phyloP scores from a whole-genome alignment of 2,113 vertebrate species.

The Cyprinus carpio region DNA sequence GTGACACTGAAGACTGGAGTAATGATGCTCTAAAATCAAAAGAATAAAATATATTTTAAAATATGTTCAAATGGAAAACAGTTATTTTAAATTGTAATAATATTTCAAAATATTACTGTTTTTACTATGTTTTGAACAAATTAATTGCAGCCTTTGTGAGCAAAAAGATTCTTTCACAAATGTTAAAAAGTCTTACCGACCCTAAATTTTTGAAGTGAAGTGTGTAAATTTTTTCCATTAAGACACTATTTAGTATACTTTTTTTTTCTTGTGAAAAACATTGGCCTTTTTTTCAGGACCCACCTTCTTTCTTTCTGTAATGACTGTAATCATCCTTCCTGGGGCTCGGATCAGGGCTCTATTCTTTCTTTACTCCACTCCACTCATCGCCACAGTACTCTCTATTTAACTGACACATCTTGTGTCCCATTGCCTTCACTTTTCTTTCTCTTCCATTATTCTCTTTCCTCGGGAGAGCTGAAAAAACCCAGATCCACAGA shows the following conservation, averaged over 20 bases:
- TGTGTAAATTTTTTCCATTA: not conserved
- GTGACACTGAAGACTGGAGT: not conserved
- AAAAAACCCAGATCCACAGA: conserved; percentile 11
- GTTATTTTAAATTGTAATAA: not conserved
- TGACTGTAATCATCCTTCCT: conserved; percentile 3
- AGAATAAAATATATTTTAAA: not conserved
- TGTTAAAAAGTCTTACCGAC: not conserved
- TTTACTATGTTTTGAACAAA: not conserved
- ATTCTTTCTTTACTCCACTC: conserved; percentile 36
- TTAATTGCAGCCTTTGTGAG: not conserved
- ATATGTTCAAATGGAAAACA: not conserved
- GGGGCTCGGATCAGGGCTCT: conserved; percentile 33
- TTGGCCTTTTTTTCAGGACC: not conserved
- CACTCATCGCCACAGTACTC: conserved; percentile 22
- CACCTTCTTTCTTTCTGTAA: not conserved
- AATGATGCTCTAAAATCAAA: not conserved
- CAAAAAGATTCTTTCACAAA: not conserved
- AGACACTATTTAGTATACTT: not conserved
- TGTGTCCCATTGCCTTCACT: not conserved
- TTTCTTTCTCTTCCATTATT: not conserved
- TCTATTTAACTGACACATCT: conserved; percentile 9
- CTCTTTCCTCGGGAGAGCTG: not conserved
- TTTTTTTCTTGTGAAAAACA: not conserved
- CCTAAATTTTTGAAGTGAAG: not conserved
- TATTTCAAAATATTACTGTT: not conserved